Evolutionary conservation across 2,888 invertebrate species (phyloP), one percentile per base, ranked within the genome.

Genomic region (Cantharis rustica): DNA sequence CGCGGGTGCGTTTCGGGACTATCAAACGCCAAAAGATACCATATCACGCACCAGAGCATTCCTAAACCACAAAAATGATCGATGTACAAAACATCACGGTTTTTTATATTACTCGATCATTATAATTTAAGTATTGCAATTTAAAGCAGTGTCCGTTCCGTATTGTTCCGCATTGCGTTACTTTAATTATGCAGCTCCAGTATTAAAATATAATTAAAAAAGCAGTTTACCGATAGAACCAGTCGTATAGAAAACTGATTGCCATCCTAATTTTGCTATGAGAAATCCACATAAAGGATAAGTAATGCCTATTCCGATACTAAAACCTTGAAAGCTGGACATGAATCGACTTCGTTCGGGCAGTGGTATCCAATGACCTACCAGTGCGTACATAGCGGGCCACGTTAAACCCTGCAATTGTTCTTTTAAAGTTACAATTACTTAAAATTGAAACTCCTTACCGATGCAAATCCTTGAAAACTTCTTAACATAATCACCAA

Each of bases 301-400:
- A 31, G 93, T 93, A 81, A 93, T 86, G 10, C 93, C 93, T 80
- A 93, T 93, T 20, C 93, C 93, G 83, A 94, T 93, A 85, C 93
- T 93, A 88, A 93, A 93, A 84, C 93, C 91, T 92, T 93, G 92
- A 86, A 94, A 94, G 84, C 93, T 93, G 68, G 93, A 93, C 93
- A 94, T 94, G 85, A 94, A 94, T 74, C 93, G 89, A 72, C 93
- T 93, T 71, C 93, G 89, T 85, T 94, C 93, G 9, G 90, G 89
- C n/a, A 92, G 89, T 10, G 93, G 93, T 79, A 93, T 93, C 93
- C 93, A 94, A 82, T 91, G 91, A 3, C 93, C 93, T 26, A 93
- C 93, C 75, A 93, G 89, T 0, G 93, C 93, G 84, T 93, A 94
- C 93, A 94, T 94, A 1, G 93, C 93, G 13, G 93, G 93, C 93